phyloP scores from a whole-genome alignment of 2,888 invertebrate species.

The Cheilosia variabilis region DNA sequence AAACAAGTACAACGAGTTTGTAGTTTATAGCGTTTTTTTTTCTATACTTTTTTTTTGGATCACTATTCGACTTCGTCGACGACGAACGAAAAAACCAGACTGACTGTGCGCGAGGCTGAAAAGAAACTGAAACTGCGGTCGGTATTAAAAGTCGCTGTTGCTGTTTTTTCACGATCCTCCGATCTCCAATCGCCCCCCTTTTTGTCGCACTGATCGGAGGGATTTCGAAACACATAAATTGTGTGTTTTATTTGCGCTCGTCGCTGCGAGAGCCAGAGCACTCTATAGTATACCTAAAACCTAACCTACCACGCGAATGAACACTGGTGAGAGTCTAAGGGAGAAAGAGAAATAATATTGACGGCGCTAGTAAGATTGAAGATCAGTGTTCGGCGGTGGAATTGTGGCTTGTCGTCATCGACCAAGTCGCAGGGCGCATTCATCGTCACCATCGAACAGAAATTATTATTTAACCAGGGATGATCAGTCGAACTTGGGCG shows the following conservation, averaged over 20 bases:
- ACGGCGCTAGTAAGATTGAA: slow-evolving; percentile 41
- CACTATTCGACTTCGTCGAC: slow-evolving; percentile 57
- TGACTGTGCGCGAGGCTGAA: slow-evolving; percentile 72
- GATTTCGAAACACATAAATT: slow-evolving; percentile 49
- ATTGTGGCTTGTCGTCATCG: slow-evolving; percentile 7
- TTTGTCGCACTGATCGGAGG: slow-evolving; percentile 10
- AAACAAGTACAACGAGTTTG: slow-evolving; percentile 75
- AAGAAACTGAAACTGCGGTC: slow-evolving; percentile 72
- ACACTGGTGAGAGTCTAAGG: slow-evolving; percentile 24
- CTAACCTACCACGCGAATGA: slow-evolving; percentile 37
- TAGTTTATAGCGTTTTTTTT: slow-evolving; percentile 60
- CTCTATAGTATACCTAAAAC: too few species aligned
- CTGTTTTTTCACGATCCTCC: slow-evolving; percentile 61
- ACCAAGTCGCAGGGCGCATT: slow-evolving; percentile 33
- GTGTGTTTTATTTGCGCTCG: slow-evolving; percentile 1
- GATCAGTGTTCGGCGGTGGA: slow-evolving; percentile 14
- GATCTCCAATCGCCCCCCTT: slow-evolving; percentile 31
- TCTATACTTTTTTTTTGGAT: slow-evolving; percentile 27
- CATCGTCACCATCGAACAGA: slow-evolving; percentile 41
- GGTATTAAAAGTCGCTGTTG: slow-evolving; percentile 68
- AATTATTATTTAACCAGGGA: slow-evolving; percentile 45
- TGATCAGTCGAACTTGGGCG: slow-evolving; percentile 57
- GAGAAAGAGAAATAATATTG: slow-evolving; percentile 46
- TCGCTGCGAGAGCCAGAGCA: slow-evolving; percentile 19
- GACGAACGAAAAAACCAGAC: slow-evolving; percentile 55